Conservation (phyloP, 2,113 vertebrate genomes). For the Chaetodon auriga region DNA sequence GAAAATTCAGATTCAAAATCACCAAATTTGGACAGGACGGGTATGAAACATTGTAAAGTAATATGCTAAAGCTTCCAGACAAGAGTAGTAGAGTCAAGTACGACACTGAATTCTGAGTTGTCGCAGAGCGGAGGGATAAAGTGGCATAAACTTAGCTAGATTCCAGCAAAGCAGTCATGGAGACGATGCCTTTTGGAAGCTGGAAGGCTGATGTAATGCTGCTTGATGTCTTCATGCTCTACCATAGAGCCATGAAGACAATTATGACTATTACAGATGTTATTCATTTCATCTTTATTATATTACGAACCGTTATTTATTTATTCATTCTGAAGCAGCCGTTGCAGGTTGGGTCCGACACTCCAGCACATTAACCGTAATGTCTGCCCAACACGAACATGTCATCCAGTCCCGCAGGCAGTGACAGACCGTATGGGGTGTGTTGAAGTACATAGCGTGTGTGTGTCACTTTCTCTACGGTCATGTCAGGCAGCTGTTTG, state of each 20-base stretch:
- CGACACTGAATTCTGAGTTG: background rate
- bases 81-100: background rate
- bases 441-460: constrained; percentile 14
- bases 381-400: background rate
- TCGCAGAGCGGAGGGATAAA: too few species aligned
- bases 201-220: background rate
- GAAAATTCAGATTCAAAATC: background rate
- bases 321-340: background rate
- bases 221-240: background rate
- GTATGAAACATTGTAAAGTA: background rate
- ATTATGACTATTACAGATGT: background rate
- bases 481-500: constrained; percentile 65
- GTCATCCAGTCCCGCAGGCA: background rate
- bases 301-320: background rate
- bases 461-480: constrained; percentile 55
- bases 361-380: background rate
- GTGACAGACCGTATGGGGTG: background rate
- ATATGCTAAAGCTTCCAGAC: background rate
- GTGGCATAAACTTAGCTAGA: background rate
- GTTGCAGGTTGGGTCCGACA: too few species aligned
- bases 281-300: background rate
- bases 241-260: background rate
- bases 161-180: background rate
- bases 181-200: background rate
- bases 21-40: background rate